A percentile compares a stretch with the other conserved stretches of the same genome.
phyloP scores from a whole-genome alignment of 2,888 invertebrate species.

The Erpobdella octoculata region DNA sequence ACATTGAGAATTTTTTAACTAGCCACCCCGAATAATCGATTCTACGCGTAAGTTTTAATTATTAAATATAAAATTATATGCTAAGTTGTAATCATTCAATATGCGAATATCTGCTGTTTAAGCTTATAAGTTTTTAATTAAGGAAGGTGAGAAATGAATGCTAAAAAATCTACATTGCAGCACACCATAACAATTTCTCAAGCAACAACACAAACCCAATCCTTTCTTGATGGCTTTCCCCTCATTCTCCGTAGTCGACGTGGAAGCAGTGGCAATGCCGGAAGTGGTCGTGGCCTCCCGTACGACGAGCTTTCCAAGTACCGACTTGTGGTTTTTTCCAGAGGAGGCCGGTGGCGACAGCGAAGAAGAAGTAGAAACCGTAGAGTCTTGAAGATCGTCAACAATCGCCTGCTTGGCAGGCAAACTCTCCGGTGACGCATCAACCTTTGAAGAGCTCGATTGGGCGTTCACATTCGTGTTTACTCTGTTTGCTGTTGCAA shows the following conservation, averaged over 20 bases:
- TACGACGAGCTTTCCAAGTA: neutral
- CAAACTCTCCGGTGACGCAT: neutral
- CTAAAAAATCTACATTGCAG: too few relatives aligned
- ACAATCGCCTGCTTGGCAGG: neutral
- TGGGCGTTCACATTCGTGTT: neutral
- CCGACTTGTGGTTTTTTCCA: conserved; percentile 3
- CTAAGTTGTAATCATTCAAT: too few relatives aligned
- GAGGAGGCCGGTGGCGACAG: conserved; percentile 10
- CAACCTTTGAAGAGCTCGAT: neutral
- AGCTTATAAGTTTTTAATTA: too few relatives aligned
- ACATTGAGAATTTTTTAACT: too few relatives aligned
- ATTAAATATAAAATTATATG: too few relatives aligned
- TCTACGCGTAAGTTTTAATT: too few relatives aligned
- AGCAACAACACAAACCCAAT: neutral
- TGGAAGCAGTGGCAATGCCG: neutral
- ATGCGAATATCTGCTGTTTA: too few relatives aligned
- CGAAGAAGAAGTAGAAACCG: conserved; percentile 26
- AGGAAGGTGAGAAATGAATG: too few relatives aligned
- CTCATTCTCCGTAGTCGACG: neutral
- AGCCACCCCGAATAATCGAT: too few relatives aligned
- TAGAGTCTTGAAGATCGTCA: conserved; percentile 24
- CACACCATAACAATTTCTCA: neutral
- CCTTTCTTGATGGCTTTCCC: neutral
- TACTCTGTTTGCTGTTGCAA: neutral
- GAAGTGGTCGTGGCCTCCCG: conserved; percentile 22